A percentile compares a stretch with the other conserved stretches of the same genome.
These are phyloP conservation scores for Nannoperca obscura DNA, from an alignment of 2,797 vertebrate species.

Conservation along the genomic window DNA sequence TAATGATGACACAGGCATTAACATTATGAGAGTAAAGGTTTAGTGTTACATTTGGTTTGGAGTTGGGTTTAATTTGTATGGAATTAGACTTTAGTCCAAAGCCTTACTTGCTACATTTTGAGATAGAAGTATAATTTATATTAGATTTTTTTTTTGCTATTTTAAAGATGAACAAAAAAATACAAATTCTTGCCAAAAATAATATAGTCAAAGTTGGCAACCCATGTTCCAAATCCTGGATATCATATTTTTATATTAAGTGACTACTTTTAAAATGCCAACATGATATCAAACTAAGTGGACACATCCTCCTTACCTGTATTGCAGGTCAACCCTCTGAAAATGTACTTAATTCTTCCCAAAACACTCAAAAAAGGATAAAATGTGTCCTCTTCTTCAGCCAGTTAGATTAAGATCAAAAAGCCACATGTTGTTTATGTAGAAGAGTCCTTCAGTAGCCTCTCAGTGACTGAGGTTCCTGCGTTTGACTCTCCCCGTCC, in stretches of 20 bases:
- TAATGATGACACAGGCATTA: conserved; percentile 34
- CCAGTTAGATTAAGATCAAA: neutral
- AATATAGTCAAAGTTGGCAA: neutral
- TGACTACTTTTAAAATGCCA: neutral
- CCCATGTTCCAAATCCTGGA: neutral
- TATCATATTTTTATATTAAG: neutral
- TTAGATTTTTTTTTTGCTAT: neutral
- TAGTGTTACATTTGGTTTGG: conserved; percentile 20
- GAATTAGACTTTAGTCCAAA: neutral
- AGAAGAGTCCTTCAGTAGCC: neutral
- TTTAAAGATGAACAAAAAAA: neutral
- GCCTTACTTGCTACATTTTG: neutral
- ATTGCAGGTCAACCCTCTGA: conserved; percentile 9
- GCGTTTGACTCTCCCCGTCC: conserved; percentile 29
- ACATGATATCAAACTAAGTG: neutral
- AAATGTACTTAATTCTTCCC: neutral
- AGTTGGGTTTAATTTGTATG: neutral
- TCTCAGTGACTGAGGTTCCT: conserved; percentile 29
- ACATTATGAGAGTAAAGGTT: conserved; percentile 26
- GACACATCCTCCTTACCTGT: conserved; percentile 64
- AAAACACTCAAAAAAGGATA: conserved; percentile 1
- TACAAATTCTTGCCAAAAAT: neutral
- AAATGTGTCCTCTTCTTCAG: conserved; percentile 23
- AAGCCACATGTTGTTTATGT: neutral
- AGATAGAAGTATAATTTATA: neutral